Percentiles rank a stretch among this genome's conserved stretches.
Evolutionary conservation across 1,140 invertebrate species (phyloP).

Genomic region (Apocrypta bakeri): DNA sequence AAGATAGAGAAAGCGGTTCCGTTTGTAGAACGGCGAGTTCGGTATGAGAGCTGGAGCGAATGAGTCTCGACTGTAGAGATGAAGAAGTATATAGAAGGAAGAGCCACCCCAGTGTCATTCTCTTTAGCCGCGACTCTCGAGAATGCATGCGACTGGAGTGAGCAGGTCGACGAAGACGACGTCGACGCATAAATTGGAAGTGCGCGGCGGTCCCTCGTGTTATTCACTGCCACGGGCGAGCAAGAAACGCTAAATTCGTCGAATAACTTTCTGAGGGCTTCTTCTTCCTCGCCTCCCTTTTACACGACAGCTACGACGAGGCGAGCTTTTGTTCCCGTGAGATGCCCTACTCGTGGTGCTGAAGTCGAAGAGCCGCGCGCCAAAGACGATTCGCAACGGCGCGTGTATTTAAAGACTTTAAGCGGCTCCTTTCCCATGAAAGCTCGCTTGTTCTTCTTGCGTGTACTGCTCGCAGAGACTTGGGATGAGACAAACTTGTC

Average conservation of each 20-base stretch:
- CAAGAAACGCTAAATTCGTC: constrained; percentile 54
- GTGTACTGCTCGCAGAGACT: neutral
- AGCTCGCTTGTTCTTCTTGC: constrained; percentile 9
- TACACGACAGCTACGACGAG: neutral
- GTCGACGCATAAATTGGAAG: constrained; percentile 38
- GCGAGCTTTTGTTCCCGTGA: constrained; percentile 29
- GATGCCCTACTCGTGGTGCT: neutral
- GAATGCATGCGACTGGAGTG: constrained; percentile 46
- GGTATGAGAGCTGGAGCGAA: neutral
- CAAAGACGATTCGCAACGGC: neutral
- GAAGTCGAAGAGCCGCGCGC: neutral
- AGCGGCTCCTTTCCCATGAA: constrained; percentile 49
- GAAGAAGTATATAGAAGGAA: neutral
- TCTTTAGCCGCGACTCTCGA: constrained; percentile 6
- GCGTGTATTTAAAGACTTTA: constrained; percentile 62
- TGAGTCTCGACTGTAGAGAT: neutral
- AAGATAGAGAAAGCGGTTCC: neutral
- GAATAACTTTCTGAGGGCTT: constrained; percentile 49
- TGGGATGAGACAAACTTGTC: neutral
- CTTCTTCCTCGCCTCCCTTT: neutral
- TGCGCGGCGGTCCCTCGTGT: constrained; percentile 34
- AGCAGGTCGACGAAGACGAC: neutral
- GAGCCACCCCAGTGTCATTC: constrained; percentile 3
- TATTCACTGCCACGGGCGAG: constrained; percentile 30
- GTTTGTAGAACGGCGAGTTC: neutral